These are phyloP conservation scores for Thyatira batis DNA, from an alignment of 2,888 invertebrate genomes.

Conservation along the genomic window DNA sequence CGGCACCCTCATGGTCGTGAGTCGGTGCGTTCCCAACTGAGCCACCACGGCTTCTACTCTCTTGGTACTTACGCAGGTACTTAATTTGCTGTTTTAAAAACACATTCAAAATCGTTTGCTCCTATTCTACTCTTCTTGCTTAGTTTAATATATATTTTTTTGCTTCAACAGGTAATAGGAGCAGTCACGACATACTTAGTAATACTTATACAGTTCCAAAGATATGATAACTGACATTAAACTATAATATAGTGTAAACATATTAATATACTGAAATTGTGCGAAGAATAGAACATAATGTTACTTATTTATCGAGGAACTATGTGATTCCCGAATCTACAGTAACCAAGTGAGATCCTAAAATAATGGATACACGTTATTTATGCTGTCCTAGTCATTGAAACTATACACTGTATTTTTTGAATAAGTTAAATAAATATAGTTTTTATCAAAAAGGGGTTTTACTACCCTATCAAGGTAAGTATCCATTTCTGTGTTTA, in stretches of 20 bases:
- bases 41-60: no score
- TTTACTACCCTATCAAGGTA: background rate
- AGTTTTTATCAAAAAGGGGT: background rate
- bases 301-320: background rate
- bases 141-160: constrained; percentile 26
- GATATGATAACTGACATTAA: constrained; percentile 59
- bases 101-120: no score
- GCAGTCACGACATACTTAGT: constrained; percentile 83
- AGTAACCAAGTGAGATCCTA: background rate
- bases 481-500: no score
- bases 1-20: no score
- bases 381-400: constrained; percentile 5
- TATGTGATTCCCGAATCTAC: background rate
- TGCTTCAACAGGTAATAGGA: constrained; percentile 72
- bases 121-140: no score
- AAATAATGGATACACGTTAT: background rate
- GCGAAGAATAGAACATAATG: background rate
- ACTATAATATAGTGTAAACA: background rate
- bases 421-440: background rate
- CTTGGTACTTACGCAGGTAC: no score
- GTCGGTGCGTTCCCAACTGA: no score
- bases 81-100: no score
- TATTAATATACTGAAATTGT: background rate
- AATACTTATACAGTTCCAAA: constrained; percentile 83
- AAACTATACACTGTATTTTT: background rate